Conservation (phyloP, 2,888 invertebrate genomes). For the Diplazon laetatorius region DNA sequence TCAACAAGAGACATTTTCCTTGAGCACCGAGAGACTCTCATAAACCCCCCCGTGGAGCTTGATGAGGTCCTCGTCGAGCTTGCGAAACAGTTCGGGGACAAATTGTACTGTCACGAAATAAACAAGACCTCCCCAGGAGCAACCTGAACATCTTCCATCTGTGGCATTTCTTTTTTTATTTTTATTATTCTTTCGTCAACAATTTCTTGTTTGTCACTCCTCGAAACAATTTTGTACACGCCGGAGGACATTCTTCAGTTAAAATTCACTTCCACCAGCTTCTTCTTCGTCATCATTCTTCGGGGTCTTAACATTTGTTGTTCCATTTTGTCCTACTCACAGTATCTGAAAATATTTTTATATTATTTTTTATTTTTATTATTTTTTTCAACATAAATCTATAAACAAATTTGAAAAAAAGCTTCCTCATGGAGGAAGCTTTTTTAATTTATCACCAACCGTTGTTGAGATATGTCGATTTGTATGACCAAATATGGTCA, state of each 20-base stretch:
- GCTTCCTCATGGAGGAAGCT: too few relatives aligned
- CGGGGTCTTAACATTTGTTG: too few relatives aligned
- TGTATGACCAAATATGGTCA: too few relatives aligned
- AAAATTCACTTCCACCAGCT: constrained; percentile 12
- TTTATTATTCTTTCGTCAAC: neutral
- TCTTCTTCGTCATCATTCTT: constrained; percentile 9
- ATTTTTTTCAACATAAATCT: too few relatives aligned
- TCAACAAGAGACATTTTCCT: too few relatives aligned
- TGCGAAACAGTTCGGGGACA: neutral
- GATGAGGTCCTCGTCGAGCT: constrained; percentile 29
- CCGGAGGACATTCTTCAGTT: neutral
- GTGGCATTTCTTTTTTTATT: too few relatives aligned
- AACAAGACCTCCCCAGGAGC: constrained; percentile 26
- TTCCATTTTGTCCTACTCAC: neutral
- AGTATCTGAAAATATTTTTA: too few relatives aligned
- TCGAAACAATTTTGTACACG: constrained; percentile 2
- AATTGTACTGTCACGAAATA: constrained; percentile 19
- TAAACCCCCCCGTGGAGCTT: constrained; percentile 40
- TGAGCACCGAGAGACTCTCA: constrained; percentile 15
- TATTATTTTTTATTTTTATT: neutral
- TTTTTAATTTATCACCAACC: too few relatives aligned
- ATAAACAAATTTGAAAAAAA: too few relatives aligned
- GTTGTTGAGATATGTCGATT: too few relatives aligned
- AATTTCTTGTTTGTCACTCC: constrained; percentile 10
- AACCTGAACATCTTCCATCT: constrained; percentile 22